Conservation (phyloP, 1,140 invertebrate species). For the Brachionus rotundiformis region DNA sequence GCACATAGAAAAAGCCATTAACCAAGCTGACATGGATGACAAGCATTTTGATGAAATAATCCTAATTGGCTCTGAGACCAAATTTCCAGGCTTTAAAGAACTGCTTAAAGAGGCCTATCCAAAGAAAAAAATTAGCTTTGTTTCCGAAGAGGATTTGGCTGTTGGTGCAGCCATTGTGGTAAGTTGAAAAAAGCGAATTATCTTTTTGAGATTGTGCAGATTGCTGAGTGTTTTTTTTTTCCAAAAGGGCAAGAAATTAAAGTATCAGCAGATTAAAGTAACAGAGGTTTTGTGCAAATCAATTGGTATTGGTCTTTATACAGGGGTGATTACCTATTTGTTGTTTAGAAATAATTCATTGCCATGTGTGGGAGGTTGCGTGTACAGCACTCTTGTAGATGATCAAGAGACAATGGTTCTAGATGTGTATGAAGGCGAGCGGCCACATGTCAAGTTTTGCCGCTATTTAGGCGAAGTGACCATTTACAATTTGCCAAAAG, state of each 20-base stretch:
- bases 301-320: conserved; percentile 48
- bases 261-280: conserved; percentile 51
- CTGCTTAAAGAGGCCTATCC: conserved; percentile 17
- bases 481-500: conserved; percentile 41
- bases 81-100: conserved; percentile 42
- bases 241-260: conserved; percentile 33
- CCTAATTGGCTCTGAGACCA: conserved; percentile 6
- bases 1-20: conserved; percentile 40
- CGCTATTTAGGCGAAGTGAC: conserved; percentile 50
- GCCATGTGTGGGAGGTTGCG: conserved; percentile 35
- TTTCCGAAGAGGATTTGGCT: conserved; percentile 34
- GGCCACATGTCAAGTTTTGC: conserved; percentile 49
- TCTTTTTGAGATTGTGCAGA: not conserved
- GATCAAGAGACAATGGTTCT: conserved; percentile 44
- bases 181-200: not conserved
- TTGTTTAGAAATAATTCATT: conserved; percentile 43
- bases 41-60: conserved; percentile 40
- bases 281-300: conserved; percentile 43
- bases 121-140: conserved; percentile 43
- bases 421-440: conserved; percentile 47
- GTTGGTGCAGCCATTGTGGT: conserved; percentile 45
- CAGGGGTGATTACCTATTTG: conserved; percentile 47
- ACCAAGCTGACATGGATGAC: conserved; percentile 33
- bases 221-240: too few species aligned
- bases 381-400: conserved; percentile 45